Base-by-base conservation (phyloP, 1,140 invertebrate species). In the Lamellibrachia luymesi region DNA sequence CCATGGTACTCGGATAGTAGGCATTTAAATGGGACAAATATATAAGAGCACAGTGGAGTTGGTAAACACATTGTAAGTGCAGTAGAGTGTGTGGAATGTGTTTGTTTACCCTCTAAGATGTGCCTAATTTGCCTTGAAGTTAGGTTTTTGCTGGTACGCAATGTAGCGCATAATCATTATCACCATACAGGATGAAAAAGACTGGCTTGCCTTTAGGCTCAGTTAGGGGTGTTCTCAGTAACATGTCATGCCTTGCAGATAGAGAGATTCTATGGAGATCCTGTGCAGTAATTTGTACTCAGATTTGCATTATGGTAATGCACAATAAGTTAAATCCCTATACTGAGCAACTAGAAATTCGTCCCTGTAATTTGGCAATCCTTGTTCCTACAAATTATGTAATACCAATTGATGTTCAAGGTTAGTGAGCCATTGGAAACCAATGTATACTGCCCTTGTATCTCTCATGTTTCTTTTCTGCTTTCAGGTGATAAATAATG, bases 91-190 rank as follows among this genome's bases (percentile, higher is more conserved):
- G 64, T 80, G 25, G 13, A 80, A 8, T 80, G 64, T 22, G 25
- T 8, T 80, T 80, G 64, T 80, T 80, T 80, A 80, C 64, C 64
- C 64, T 80, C 64, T 80, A 80, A 10, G 8, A 80, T 80, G 64
- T 80, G 64, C 64, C 64, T 80, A 80, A 80, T 80, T 80, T 80
- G 64, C 64, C 64, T 80, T 80, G 64, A 80, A 80, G 64, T 80
- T 80, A 22, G 64, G 64, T 80, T 80, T 80, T 80, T 80, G 64
- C 64, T 80, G 64, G 64, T 80, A 80, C 25, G 64, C 64, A 80
- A 80, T 80, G 64, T 80, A 2, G 64, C 64, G 64, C 64, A 80
- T 80, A 80, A 80, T 80, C 17, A 22, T 6, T 80, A 80, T 80
- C 64, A 80, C 64, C 25, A 22, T 80, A 80, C 64, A 80, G 64